A percentile compares a stretch with the other conserved stretches of the same genome.
phyloP scores from a whole-genome alignment of 2,888 invertebrate species.

The Pyrocoelia pectoralis region DNA sequence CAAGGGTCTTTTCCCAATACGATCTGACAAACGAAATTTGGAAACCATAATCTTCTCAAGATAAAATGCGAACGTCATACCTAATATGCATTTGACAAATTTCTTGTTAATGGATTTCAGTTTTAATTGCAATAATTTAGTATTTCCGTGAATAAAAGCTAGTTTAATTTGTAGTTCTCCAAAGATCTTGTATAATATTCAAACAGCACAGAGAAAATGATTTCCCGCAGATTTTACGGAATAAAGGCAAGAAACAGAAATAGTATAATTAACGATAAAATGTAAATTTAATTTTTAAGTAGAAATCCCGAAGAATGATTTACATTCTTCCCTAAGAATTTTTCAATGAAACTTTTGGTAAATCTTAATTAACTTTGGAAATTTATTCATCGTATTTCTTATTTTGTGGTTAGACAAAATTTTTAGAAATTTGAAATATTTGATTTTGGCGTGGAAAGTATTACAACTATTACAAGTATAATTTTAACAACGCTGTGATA shows the following conservation, averaged over 20 bases:
- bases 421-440: conserved; percentile 9
- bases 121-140: too few species aligned
- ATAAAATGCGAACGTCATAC: too few species aligned
- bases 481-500: neutral
- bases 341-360: conserved; percentile 15
- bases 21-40: too few species aligned
- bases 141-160: too few species aligned
- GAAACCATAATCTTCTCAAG: too few species aligned
- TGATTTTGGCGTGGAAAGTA: conserved; percentile 7
- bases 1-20: too few species aligned
- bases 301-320: conserved; percentile 13
- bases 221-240: neutral
- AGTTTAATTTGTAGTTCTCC: too few species aligned
- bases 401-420: conserved; percentile 8
- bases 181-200: too few species aligned
- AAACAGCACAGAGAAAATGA: too few species aligned
- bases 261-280: neutral
- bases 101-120: too few species aligned
- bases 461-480: conserved; percentile 12
- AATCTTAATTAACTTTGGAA: conserved; percentile 17
- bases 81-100: too few species aligned
- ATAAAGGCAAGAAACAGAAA: neutral
- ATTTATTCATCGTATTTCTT: conserved; percentile 17
- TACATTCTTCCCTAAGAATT: conserved; percentile 14
- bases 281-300: conserved; percentile 18